Base-by-base conservation (phyloP, 2,888 invertebrate genomes). In the Sinhomidia bicolor region DNA sequence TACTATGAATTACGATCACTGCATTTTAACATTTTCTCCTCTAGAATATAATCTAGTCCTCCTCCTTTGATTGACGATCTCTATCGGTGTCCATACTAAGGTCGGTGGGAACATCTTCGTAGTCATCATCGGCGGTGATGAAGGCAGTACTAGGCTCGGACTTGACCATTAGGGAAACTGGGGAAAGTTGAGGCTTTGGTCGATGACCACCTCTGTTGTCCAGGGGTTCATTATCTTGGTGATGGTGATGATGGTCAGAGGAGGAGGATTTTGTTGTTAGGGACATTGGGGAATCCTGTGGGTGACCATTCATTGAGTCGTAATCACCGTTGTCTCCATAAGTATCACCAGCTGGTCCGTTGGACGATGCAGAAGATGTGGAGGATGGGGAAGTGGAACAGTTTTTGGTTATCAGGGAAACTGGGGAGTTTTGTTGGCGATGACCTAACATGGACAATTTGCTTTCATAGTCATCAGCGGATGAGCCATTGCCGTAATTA, bases 371-470 rank as follows among this genome's bases (percentile, higher is more conserved):
- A 78, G 90, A 60, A 82, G 81, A 78, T 80, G 89, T 60, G 86
- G 92, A 85, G 92, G 92, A 83, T 91, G 91, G 83, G 92, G 92
- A 79, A 14, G 88, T 85, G 57, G 91, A 89, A 85, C 89, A 91
- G 89, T 87, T 90, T 83, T 92, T 92, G 68, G 91, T 90, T 78
- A 90, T 91, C 79, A 92, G 88, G 60, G 91, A 91, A 54, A 91
- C 91, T 20, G 91, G 91, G 26, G 91, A 91, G 74, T 85, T 91
- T 89, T 91, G 91, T 71, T 90, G 90, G 93, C 96, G 96, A 93
- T 98, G 97, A 78, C 98, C 95, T 92, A 98, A 94, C 89, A 98
- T 94, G 9, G 98, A 97, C 93, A 98, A 97, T 93, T 98, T 98
- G 94, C 98, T 98, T 94, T 98, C 90, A 62, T 90, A 90, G 74